Base-by-base conservation (phyloP, 2,113 vertebrate genomes). In the Crotalus viridis region DNA sequence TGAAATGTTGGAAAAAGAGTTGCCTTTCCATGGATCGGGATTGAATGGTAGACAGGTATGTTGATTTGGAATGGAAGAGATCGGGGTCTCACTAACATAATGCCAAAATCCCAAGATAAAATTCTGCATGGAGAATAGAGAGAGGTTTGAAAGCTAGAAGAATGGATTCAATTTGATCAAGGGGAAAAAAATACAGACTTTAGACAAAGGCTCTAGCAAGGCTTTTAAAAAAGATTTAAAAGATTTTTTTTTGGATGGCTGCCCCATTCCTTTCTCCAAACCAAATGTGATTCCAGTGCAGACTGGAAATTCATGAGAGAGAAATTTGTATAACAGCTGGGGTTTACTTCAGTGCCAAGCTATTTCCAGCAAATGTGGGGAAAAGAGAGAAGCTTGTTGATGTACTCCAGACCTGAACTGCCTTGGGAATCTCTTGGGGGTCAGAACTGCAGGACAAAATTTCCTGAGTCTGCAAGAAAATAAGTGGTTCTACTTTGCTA, bases 241-340 rank as follows among this genome's bases (percentile, higher is more conserved):
- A 21, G 7, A 21, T 26, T 69, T 89, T 89, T 43, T 43, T 90
- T 51, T 90, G 88, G 88, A 74, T 61, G 8, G 39, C 46, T 93
- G 46, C 55, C 81, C 64, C 69, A 85, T 85, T 28, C 57, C 61
- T 89, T 92, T 87, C 46, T 93, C 21, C 22, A 85, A 86, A 57
- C 64, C 90, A 54, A 61, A 54, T 13, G 28, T 24, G 74, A 86
- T 10, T 61, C 89, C 56, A 90, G 28, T 81, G 61, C 48, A 85
- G 88, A 86, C 55, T 87, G 89, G 74, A 86, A 93, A 90, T 86
- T 85, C 55, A 52, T 39, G 48, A n/a, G 81, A 43, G 55, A 86
- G 81, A 93, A 48, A 93, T 90, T 90, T 93, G 87, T 87, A 24
- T n/a, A 93, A 90, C 92, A 90, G 92, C 92, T 93, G 92, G 74